Conservation (phyloP, 2,797 vertebrate genomes). For the Phrynocephalus guinanensis region DNA sequence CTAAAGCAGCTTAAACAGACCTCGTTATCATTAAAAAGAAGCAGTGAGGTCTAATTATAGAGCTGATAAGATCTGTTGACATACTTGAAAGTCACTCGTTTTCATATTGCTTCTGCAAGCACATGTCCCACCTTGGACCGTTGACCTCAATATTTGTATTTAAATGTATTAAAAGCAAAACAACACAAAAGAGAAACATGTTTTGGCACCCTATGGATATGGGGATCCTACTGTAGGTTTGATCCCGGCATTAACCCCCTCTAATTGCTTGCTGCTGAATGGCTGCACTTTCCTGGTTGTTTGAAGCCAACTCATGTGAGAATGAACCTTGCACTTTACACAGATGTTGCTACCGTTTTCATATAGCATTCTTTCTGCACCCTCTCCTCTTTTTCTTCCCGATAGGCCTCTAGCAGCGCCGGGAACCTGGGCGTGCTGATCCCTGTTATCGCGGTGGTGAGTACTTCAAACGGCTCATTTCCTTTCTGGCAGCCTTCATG, state of each 20-base stretch:
- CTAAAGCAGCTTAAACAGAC: constrained; percentile 11
- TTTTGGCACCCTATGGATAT: too few relatives aligned
- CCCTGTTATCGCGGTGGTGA: constrained; percentile 97
- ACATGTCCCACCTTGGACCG: rapidly evolving
- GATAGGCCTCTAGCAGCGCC: constrained; percentile 95
- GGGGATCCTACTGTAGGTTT: too few relatives aligned
- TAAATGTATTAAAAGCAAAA: too few relatives aligned
- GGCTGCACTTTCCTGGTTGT: too few relatives aligned
- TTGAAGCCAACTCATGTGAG: too few relatives aligned
- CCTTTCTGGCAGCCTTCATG: neutral
- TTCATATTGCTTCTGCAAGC: neutral
- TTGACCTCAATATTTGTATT: neutral
- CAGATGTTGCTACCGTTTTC: neutral
- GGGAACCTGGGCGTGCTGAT: constrained; percentile 99
- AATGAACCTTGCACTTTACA: too few relatives aligned
- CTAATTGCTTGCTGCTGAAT: too few relatives aligned
- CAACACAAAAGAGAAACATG: too few relatives aligned
- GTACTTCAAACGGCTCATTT: constrained; percentile 52
- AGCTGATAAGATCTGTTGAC: neutral
- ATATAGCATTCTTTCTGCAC: too few relatives aligned
- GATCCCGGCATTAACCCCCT: too few relatives aligned
- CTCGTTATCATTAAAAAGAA: neutral
- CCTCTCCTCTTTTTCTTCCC: constrained; percentile 39
- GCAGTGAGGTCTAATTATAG: neutral
- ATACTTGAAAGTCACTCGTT: neutral